Evolutionary conservation across 2,113 vertebrate genomes (phyloP).

Genomic region (Rynchops niger): DNA sequence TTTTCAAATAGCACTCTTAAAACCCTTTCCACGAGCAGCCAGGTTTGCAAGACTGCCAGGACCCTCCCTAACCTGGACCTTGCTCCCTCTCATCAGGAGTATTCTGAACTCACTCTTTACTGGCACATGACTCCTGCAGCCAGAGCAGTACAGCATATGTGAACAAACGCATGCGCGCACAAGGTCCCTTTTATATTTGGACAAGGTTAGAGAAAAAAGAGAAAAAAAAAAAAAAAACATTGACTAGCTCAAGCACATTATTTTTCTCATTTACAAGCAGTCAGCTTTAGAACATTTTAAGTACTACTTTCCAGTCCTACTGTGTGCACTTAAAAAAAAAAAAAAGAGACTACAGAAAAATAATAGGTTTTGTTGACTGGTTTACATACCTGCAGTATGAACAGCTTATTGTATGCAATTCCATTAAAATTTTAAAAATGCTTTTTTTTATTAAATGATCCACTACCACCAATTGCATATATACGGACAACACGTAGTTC

Average conservation of each 20-base stretch:
- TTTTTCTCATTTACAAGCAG: not conserved
- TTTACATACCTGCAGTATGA: not conserved
- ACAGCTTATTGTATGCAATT: not conserved
- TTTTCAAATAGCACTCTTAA: not conserved
- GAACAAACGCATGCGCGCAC: not conserved
- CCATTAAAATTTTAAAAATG: not conserved
- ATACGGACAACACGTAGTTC: not conserved
- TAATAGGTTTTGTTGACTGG: not conserved
- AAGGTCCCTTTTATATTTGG: not conserved
- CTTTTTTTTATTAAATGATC: not conserved
- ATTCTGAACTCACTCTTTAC: not conserved
- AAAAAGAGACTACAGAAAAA: not conserved
- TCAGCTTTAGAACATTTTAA: not conserved
- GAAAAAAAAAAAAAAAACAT: not conserved
- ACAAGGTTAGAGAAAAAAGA: not conserved
- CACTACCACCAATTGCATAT: not conserved
- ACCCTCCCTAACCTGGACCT: not conserved
- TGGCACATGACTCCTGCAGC: not conserved
- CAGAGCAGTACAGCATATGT: not conserved
- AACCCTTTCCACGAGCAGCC: not conserved
- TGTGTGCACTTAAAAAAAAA: not conserved
- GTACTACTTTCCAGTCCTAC: not conserved
- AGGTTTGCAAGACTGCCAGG: not conserved
- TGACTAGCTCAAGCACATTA: not conserved
- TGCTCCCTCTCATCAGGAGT: not conserved